Evolutionary conservation across 1,140 invertebrate genomes (phyloP).

Genomic region (Callitettix versicolor): DNA sequence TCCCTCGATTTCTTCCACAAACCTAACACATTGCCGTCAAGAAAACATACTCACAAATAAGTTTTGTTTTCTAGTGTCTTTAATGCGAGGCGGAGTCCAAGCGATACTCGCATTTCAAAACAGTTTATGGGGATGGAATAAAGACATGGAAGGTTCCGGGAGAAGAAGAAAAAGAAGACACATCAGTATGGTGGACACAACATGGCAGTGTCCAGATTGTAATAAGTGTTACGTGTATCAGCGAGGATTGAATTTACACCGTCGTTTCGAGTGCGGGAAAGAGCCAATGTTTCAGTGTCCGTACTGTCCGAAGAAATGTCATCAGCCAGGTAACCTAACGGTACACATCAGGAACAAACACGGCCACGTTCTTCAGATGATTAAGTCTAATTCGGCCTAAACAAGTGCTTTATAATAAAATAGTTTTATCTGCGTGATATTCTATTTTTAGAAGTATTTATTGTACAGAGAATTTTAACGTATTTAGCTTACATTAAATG

Average conservation of each 20-base stretch:
- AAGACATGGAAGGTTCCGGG: background rate
- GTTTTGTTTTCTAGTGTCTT: too few relatives aligned
- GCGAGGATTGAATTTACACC: constrained; percentile 9
- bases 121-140: constrained; percentile 10
- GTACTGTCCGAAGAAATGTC: constrained; percentile 24
- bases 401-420: too few relatives aligned
- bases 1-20: too few relatives aligned
- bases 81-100: background rate
- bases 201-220: constrained; percentile 18
- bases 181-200: constrained; percentile 10
- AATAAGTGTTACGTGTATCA: constrained; percentile 13
- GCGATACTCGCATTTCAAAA: background rate
- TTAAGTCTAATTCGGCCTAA: background rate
- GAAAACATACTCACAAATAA: too few relatives aligned
- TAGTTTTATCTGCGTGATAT: too few relatives aligned
- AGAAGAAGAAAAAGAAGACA: background rate
- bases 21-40: too few relatives aligned
- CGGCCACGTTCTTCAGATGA: constrained; percentile 12
- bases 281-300: constrained; percentile 30
- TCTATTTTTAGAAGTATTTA: too few relatives aligned
- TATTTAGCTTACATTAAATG: too few relatives aligned
- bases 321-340: constrained; percentile 13
- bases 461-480: too few relatives aligned
- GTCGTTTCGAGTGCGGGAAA: constrained; percentile 25
- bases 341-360: constrained; percentile 30